Percentiles rank a stretch among this genome's conserved stretches.
These are phyloP conservation scores for Phalacrocorax pelagicus DNA, from an alignment of 2,113 vertebrate species.

Conservation along the genomic window DNA sequence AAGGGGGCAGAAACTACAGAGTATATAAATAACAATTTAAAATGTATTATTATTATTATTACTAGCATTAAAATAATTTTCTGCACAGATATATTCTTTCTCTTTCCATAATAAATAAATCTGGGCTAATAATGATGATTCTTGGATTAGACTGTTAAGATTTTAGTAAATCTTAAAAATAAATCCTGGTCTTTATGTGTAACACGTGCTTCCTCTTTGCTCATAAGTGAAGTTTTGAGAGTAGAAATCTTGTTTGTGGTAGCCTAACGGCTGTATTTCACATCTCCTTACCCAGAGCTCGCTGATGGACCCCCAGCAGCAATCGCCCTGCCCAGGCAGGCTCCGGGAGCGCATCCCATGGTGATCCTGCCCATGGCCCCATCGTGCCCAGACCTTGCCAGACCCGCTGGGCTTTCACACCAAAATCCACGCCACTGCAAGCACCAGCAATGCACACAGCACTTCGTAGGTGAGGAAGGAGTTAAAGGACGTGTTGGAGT, in stretches of 20 bases:
- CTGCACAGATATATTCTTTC: not conserved
- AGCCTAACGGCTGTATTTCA: not conserved
- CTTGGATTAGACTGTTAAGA: not conserved
- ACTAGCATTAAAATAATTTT: not conserved
- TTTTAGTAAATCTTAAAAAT: not conserved
- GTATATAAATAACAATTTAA: not conserved
- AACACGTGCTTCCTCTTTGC: not conserved
- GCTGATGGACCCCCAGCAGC: not conserved
- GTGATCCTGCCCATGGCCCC: not conserved
- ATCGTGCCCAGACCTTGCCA: no score
- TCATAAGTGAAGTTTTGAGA: not conserved
- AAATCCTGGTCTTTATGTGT: not conserved
- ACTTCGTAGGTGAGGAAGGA: not conserved
- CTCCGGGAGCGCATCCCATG: no score
- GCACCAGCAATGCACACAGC: no score
- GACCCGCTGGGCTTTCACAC: not conserved
- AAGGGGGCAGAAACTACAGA: not conserved
- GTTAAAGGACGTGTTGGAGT: not conserved
- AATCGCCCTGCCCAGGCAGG: not conserved
- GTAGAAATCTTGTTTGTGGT: rapidly evolving
- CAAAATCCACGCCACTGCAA: not conserved
- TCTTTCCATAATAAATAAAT: not conserved
- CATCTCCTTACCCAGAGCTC: not conserved
- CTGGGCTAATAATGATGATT: not conserved
- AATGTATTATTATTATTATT: not conserved